Base-by-base conservation (phyloP, 2,888 invertebrate genomes). In the Zygogramma bicolorata region DNA sequence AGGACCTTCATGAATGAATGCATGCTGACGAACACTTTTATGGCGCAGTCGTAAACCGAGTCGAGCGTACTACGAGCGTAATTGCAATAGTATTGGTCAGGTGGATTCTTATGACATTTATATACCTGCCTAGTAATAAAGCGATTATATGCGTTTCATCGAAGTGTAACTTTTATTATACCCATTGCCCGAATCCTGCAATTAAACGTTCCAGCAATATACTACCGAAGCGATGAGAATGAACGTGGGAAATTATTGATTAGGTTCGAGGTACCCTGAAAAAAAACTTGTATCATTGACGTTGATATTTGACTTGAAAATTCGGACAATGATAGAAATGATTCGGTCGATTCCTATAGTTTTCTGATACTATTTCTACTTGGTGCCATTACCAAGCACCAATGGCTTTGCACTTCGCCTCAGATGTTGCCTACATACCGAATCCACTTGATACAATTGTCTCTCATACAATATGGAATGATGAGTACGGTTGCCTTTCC, bases 71-170 rank as follows among this genome's bases (percentile, higher is more conserved):
- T 53, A 53, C 53, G 25, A 53, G n/a, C 15, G 53, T 53, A 25
- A 53, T 53, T 53, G 53, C 22, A 25, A 13, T 4, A 53, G 15
- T 27, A 53, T 53, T 53, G 25, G 53, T 25, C 53, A 27, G 53
- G 53, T 46, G 18, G 20, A 46, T 4, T 46, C 46, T 46, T 20
- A 46, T 46, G 46, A 46, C 53, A 53, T 53, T 53, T 53, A 53
- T 22, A 53, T 53, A 46, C 46, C 46, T 27, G 53, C 8, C 53
- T 22, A 27, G 53, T 25, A 53, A 53, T 53, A 53, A 53, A 53
- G 27, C 53, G 53, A 53, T 53, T 25, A 53, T 53, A 53, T 6
- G 53, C 6, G 10, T 27, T 25, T 27, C 53, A 25, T 53, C 27
- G 53, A 53, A 53, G 13, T 6, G 53, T 27, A 5, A n/a, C 4